A percentile compares a stretch with the other conserved stretches of the same genome.
phyloP scores from a whole-genome alignment of 2,888 invertebrate genomes.

The Phyllotreta striolata region DNA sequence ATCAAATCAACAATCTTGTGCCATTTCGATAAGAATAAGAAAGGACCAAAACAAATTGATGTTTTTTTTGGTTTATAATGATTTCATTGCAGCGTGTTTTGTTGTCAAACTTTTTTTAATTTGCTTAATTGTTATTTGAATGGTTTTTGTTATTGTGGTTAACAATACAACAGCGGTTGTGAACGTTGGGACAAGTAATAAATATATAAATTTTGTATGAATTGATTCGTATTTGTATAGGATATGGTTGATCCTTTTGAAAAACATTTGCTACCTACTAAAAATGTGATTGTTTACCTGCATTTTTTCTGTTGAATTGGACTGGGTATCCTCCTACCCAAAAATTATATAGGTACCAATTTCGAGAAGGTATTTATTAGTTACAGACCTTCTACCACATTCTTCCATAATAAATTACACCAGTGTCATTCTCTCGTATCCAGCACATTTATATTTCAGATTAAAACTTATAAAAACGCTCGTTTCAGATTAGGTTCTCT shows the following conservation, averaged over 20 bases:
- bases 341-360: conserved; percentile 21
- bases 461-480: not conserved
- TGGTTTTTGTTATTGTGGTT: conserved; percentile 1
- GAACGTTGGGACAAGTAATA: not conserved
- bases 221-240: not conserved
- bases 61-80: no score
- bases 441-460: not conserved
- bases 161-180: not conserved
- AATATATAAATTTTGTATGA: not conserved
- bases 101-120: not conserved
- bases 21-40: conserved; percentile 13
- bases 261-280: conserved; percentile 15
- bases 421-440: conserved; percentile 1
- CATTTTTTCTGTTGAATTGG: conserved; percentile 13
- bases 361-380: conserved; percentile 28
- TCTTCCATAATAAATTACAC: conserved; percentile 21
- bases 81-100: no score
- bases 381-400: conserved; percentile 11
- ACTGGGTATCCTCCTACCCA: conserved; percentile 14
- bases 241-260: conserved; percentile 7
- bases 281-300: conserved; percentile 26
- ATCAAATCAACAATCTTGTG: conserved; percentile 14
- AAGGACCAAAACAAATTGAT: no score
- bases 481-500: not conserved
- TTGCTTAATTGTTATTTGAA: not conserved